phyloP scores from a whole-genome alignment of 2,113 vertebrate genomes.

The Antechinus stuartii region DNA sequence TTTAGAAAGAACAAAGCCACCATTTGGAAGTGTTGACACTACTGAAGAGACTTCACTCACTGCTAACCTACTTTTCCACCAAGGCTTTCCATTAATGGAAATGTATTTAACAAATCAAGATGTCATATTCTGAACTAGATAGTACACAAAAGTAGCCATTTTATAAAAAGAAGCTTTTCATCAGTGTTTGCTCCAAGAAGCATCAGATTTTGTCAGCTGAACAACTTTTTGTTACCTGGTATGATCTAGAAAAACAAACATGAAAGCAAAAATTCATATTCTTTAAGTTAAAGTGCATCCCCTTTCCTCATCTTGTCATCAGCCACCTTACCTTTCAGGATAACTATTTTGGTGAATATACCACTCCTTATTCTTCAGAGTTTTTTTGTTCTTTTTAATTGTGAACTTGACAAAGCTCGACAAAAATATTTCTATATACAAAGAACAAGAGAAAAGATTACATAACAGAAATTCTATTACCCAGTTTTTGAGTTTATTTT shows the following conservation, averaged over 20 bases:
- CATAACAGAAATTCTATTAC: background rate
- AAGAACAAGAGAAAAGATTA: background rate
- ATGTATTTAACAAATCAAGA: background rate
- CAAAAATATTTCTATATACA: background rate
- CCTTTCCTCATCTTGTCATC: background rate
- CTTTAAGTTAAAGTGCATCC: background rate
- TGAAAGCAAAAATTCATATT: background rate
- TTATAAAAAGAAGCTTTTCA: background rate
- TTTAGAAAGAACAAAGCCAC: constrained; percentile 27
- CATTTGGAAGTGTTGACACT: constrained; percentile 3
- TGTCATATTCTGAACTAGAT: background rate
- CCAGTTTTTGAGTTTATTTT: background rate
- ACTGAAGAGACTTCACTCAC: background rate
- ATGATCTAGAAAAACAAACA: background rate
- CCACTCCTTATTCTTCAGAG: background rate
- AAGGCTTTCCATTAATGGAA: background rate
- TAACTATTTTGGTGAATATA: background rate
- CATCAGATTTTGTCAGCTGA: background rate
- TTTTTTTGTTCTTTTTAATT: background rate
- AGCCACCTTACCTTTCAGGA: background rate
- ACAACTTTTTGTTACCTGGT: background rate
- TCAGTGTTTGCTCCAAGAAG: background rate
- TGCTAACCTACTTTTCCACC: background rate
- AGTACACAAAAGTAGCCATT: background rate
- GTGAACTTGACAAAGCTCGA: background rate